Evolutionary conservation across 2,888 invertebrate species (phyloP).

Genomic region (Autographa gamma): DNA sequence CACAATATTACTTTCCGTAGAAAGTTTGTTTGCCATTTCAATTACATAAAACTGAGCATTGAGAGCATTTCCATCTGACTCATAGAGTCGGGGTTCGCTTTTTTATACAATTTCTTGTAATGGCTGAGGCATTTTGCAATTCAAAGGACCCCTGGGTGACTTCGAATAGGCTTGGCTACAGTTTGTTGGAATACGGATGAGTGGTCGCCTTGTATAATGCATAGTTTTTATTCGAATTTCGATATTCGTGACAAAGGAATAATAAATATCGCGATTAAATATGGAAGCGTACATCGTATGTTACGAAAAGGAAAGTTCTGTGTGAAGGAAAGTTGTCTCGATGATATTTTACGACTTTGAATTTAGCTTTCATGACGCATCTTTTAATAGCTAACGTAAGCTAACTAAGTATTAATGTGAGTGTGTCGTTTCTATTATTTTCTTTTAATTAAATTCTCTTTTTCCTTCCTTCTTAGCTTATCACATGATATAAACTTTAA

Average conservation of each 20-base stretch:
- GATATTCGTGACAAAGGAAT: conserved; percentile 44
- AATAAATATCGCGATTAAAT: conserved; percentile 41
- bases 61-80: conserved; percentile 52
- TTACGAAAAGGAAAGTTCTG: conserved; percentile 29
- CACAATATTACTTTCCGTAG: not conserved
- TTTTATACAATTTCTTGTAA: conserved; percentile 74
- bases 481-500: not conserved
- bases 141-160: conserved; percentile 71
- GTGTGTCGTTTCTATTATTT: too few species aligned
- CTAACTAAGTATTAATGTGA: too few species aligned
- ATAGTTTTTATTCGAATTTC: conserved; percentile 55
- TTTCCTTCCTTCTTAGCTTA: too few species aligned
- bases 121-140: conserved; percentile 74
- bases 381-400: too few species aligned
- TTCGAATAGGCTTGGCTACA: conserved; percentile 67
- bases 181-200: conserved; percentile 68
- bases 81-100: conserved; percentile 61
- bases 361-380: not conserved
- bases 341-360: not conserved
- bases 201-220: conserved; percentile 65
- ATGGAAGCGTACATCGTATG: conserved; percentile 43
- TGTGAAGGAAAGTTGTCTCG: not conserved
- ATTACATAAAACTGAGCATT: conserved; percentile 10
- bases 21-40: conserved; percentile 6
- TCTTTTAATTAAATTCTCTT: too few species aligned